phyloP scores from a whole-genome alignment of 2,113 vertebrate genomes.

The Anser cygnoides region DNA sequence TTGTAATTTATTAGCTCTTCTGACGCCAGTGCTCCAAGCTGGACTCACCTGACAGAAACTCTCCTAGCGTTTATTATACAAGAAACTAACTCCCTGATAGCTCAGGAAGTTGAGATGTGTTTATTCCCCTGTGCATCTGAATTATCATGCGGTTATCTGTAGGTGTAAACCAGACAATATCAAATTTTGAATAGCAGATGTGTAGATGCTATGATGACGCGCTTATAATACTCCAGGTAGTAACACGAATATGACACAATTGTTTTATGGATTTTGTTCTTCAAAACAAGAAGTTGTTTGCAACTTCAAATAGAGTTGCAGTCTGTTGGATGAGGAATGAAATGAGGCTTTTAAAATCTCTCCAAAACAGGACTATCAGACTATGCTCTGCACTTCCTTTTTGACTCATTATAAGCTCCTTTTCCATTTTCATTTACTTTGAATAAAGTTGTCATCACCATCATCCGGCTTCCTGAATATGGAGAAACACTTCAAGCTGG shows the following conservation, averaged over 20 bases:
- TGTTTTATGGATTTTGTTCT: neutral
- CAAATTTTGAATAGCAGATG: neutral
- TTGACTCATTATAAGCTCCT: neutral
- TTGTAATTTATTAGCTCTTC: neutral
- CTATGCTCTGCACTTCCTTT: neutral
- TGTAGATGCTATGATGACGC: neutral
- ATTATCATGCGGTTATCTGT: neutral
- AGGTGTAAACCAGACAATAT: neutral
- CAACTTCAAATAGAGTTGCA: neutral
- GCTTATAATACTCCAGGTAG: neutral
- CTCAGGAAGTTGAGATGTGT: neutral
- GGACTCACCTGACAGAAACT: neutral
- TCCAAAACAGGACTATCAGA: neutral
- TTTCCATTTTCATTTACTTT: neutral
- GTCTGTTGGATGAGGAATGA: neutral
- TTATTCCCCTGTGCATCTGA: neutral
- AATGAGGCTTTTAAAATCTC: neutral
- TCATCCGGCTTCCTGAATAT: slow-evolving; percentile 4
- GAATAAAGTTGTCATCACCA: slow-evolving; percentile 28
- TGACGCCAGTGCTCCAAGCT: neutral
- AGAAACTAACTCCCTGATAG: neutral
- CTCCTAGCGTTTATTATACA: neutral
- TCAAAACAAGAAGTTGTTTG: no score
- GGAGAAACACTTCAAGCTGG: slow-evolving; percentile 12
- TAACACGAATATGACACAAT: neutral